Base-by-base conservation (phyloP, 2,888 invertebrate genomes). In the Chelonus formosanus region DNA sequence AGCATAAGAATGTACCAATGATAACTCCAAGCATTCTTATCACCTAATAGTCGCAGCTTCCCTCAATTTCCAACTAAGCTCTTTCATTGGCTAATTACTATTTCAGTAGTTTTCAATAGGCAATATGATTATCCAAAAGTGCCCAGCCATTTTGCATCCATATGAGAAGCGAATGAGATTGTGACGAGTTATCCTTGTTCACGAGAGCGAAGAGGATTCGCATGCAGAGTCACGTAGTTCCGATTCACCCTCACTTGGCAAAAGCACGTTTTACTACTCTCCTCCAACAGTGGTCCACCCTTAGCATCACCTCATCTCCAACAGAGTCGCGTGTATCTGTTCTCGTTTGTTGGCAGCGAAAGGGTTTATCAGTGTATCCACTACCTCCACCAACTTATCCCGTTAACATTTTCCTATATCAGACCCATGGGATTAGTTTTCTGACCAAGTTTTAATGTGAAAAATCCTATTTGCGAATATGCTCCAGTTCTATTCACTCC, bases 151-250 rank as follows among this genome's bases (percentile, higher is more conserved):
- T 40, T 40, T 40, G 40, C 40, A 1, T 40, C 40, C 40, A 40
- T 40, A 40, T 40, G 40, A 40, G 40, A 40, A 6, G 40, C 40
- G 40, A 40, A 40, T 40, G 40, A 40, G 40, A 40, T 40, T 40
- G 40, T 40, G 40, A 40, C 40, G 40, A 40, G 40, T 40, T 40
- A 4, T 10, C 48, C 20, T 48, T 5, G 44, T 48, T 7, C 63
- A 59, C 53, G 59, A n/a, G n/a, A 48, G 20, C 48, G 54, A 71
- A 72, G 69, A 68, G 66, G 67, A 77, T 81, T 81, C 76, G 76
- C 80, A 81, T 81, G 81, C 81, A 67, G 63, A 71, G 73, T 74
- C 81, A 81, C 81, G 81, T 81, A 80, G 68, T 73, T 72, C 76
- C 80, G 77, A 80, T 81, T 81, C 80, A 77, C 78, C 79, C 80